Evolutionary conservation across 2,888 invertebrate genomes (phyloP).

Genomic region (Dryobotodes eremita): DNA sequence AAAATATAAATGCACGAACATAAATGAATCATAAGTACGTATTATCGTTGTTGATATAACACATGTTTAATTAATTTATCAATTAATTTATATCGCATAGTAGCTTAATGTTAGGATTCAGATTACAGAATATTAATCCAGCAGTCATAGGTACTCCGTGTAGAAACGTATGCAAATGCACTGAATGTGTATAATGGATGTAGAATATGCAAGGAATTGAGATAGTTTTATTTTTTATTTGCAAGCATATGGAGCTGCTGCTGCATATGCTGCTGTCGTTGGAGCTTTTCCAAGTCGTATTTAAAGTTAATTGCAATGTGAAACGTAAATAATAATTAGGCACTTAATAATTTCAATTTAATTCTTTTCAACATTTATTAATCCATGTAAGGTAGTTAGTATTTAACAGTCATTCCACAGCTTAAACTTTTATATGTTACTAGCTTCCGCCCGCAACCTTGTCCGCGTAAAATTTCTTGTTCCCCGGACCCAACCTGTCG

Average conservation of each 20-base stretch:
- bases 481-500: too few species aligned
- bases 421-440: not conserved
- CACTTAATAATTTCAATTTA: not conserved
- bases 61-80: constrained; percentile 62
- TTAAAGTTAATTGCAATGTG: not conserved
- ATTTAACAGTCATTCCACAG: too few species aligned
- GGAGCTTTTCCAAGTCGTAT: not conserved
- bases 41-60: constrained; percentile 35
- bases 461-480: too few species aligned
- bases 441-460: too few species aligned
- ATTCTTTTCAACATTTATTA: not conserved
- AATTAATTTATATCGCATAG: constrained; percentile 65
- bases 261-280: not conserved
- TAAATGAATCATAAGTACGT: constrained; percentile 16
- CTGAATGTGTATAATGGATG: constrained; percentile 78
- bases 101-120: constrained; percentile 74
- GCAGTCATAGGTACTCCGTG: constrained; percentile 77
- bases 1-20: constrained; percentile 8
- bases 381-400: too few species aligned
- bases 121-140: constrained; percentile 79
- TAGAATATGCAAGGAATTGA: constrained; percentile 72
- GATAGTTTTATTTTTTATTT: constrained; percentile 46
- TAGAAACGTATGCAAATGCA: constrained; percentile 87
- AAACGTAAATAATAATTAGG: not conserved
- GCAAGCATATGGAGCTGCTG: too few species aligned